phyloP scores from a whole-genome alignment of 1,140 invertebrate genomes.

The Cryptotermes secundus region DNA sequence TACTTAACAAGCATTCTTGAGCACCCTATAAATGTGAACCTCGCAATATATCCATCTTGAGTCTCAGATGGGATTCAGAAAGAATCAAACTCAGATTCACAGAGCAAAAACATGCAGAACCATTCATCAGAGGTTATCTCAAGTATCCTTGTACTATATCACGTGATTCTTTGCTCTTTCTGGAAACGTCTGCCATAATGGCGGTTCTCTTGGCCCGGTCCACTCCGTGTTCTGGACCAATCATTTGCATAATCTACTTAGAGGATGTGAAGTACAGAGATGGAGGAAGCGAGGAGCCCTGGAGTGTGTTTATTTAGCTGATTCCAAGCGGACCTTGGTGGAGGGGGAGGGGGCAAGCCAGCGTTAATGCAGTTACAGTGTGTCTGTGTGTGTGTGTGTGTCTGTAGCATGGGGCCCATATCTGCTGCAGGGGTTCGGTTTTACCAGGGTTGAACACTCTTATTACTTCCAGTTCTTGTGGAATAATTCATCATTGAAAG shows the following conservation, averaged over 20 bases:
- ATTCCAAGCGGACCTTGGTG: neutral
- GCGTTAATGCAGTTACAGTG: neutral
- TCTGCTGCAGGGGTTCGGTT: neutral
- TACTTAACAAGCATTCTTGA: neutral
- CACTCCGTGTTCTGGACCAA: constrained; percentile 4
- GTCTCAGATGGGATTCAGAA: neutral
- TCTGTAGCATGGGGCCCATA: neutral
- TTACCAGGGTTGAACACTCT: neutral
- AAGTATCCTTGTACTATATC: neutral
- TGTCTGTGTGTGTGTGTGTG: neutral
- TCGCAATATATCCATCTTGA: neutral
- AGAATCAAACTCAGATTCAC: neutral
- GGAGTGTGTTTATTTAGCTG: constrained; percentile 11
- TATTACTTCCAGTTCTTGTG: neutral
- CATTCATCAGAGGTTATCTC: constrained; percentile 8
- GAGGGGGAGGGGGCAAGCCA: neutral
- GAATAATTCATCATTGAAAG: neutral
- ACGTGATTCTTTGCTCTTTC: neutral
- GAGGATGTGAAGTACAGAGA: neutral
- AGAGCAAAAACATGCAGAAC: neutral
- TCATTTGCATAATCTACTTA: constrained; percentile 18
- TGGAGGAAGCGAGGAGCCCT: constrained; percentile 9
- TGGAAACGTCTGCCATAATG: neutral
- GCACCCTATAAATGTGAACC: neutral
- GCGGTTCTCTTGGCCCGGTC: neutral